Evolutionary conservation across 2,797 vertebrate species (phyloP).

Genomic region (Octomys mimax): DNA sequence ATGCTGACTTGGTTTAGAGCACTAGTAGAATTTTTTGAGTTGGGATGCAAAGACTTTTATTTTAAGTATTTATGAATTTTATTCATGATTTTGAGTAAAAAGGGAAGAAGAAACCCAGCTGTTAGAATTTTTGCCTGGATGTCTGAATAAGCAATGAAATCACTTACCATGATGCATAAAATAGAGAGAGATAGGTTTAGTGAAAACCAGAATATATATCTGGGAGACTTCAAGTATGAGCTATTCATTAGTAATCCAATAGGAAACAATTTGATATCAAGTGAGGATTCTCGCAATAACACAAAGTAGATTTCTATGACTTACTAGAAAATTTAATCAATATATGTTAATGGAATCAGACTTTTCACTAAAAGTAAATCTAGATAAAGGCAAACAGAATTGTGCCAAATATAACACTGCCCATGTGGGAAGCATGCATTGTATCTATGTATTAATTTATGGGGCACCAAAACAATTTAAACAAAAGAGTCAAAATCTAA

Average conservation of each 20-base stretch:
- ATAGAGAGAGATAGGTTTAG: neutral
- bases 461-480: constrained; percentile 8
- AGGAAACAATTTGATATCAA: constrained; percentile 29
- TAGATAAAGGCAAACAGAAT: neutral
- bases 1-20: neutral
- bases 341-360: neutral
- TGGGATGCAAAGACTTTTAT: neutral
- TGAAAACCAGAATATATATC: neutral
- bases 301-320: constrained; percentile 18
- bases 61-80: neutral
- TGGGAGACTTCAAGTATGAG: neutral
- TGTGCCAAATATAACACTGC: neutral
- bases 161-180: neutral
- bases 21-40: neutral
- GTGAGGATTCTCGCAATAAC: neutral
- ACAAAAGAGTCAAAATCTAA: constrained; percentile 46
- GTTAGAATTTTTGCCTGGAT: neutral
- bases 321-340: constrained; percentile 51
- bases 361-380: neutral
- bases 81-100: neutral
- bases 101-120: neutral
- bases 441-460: neutral
- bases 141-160: neutral
- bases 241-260: neutral
- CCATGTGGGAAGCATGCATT: neutral